Conservation (phyloP, 2,888 invertebrate genomes). For the Loripinus fragilis region DNA sequence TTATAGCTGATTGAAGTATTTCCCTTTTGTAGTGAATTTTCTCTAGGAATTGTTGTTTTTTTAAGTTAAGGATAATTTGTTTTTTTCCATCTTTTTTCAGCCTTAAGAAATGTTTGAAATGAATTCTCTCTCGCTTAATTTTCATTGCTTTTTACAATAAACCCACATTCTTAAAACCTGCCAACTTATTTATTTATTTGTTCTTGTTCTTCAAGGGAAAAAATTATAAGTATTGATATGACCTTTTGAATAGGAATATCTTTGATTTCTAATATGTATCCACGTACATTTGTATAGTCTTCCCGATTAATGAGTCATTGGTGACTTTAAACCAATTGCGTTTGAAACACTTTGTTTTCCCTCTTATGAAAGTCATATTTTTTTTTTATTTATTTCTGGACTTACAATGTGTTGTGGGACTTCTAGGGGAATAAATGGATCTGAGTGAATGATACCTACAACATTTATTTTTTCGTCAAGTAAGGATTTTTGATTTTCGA, state of each 20-base stretch:
- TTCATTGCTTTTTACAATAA: conserved; percentile 27
- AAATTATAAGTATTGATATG: conserved; percentile 6
- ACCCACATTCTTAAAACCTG: conserved; percentile 5
- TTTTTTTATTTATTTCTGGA: neutral
- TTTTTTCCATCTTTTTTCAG: conserved; percentile 19
- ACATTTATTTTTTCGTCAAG: no score
- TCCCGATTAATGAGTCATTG: conserved; percentile 25
- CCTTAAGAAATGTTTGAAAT: conserved; percentile 36
- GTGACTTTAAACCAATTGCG: no score
- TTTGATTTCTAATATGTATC: conserved; percentile 18
- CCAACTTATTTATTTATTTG: conserved; percentile 20
- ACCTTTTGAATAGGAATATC: neutral
- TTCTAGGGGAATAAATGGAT: neutral
- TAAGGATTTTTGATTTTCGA: neutral
- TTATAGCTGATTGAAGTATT: conserved; percentile 20
- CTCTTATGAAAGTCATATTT: neutral
- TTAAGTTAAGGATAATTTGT: conserved; percentile 12
- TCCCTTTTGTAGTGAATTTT: conserved; percentile 35
- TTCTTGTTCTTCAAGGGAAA: neutral
- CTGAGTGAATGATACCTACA: no score
- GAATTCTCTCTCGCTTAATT: conserved; percentile 1
- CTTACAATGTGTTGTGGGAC: neutral
- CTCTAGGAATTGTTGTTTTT: conserved; percentile 7
- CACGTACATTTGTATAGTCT: conserved; percentile 18
- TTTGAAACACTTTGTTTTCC: conserved; percentile 29